These are phyloP conservation scores for Pangasius macronema DNA, from an alignment of 2,797 vertebrate genomes.

Conservation along the genomic window DNA sequence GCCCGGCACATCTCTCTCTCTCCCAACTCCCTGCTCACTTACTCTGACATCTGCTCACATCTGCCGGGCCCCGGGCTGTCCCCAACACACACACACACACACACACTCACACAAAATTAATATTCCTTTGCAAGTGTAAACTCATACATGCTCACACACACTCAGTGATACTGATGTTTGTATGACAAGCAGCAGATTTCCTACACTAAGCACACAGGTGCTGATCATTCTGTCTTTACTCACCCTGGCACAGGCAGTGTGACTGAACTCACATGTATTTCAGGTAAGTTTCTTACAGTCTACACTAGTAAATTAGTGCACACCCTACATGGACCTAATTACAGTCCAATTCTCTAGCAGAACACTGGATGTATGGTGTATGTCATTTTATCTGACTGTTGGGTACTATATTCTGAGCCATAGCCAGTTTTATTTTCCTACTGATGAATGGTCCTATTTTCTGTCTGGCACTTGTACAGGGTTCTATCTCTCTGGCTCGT, in stretches of 20 bases:
- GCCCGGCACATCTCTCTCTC: constrained; percentile 75
- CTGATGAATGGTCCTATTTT: constrained; percentile 54
- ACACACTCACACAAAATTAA: constrained; percentile 48
- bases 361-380: constrained; percentile 42
- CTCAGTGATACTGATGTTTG: constrained; percentile 31
- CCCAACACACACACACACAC: constrained; percentile 51
- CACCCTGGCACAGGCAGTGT: not conserved
- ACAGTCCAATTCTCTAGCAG: constrained; percentile 40
- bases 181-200: constrained; percentile 12
- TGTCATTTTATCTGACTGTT: constrained; percentile 53
- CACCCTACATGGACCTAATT: constrained; percentile 29
- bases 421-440: constrained; percentile 50
- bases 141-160: constrained; percentile 27
- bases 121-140: constrained; percentile 10
- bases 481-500: constrained; percentile 40
- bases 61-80: constrained; percentile 75
- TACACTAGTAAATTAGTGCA: constrained; percentile 41
- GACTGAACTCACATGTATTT: constrained; percentile 25
- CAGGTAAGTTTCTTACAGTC: constrained; percentile 35
- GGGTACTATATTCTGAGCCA: constrained; percentile 49
- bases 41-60: constrained; percentile 84
- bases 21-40: constrained; percentile 80
- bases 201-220: constrained; percentile 6
- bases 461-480: constrained; percentile 45
- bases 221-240: constrained; percentile 7